Evolutionary conservation across 2,888 invertebrate species (phyloP).

Genomic region (Parthenolecanium corni): DNA sequence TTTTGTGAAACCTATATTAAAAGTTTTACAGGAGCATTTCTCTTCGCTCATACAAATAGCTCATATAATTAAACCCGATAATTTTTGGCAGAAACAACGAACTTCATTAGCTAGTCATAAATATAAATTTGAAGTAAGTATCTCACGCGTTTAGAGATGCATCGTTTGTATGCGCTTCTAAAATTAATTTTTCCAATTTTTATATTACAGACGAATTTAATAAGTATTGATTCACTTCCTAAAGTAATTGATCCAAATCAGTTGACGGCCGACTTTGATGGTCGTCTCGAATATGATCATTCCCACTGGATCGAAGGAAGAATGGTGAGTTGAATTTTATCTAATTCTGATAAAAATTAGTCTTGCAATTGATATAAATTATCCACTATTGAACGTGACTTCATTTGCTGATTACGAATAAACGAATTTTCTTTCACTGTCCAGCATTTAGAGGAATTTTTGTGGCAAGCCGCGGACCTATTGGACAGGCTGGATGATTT

Average conservation of each 20-base stretch:
- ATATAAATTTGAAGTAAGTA: slow-evolving; percentile 95
- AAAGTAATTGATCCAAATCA: slow-evolving; percentile 89
- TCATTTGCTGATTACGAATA: not conserved
- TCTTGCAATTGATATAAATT: not conserved
- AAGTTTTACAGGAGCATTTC: slow-evolving; percentile 93
- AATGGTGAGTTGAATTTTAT: slow-evolving; percentile 42
- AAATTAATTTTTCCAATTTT: slow-evolving; percentile 22
- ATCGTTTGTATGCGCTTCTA: not conserved
- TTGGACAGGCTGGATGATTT: slow-evolving; percentile 84
- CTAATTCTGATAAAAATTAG: not conserved
- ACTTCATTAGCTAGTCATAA: slow-evolving; percentile 94
- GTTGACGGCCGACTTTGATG: slow-evolving; percentile 86
- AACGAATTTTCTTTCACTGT: slow-evolving; percentile 28
- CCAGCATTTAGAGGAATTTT: slow-evolving; percentile 82
- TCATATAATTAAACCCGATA: slow-evolving; percentile 96
- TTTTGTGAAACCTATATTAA: slow-evolving; percentile 92
- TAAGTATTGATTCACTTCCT: slow-evolving; percentile 85
- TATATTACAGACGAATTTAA: slow-evolving; percentile 76
- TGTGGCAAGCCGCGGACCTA: slow-evolving; percentile 90
- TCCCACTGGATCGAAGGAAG: slow-evolving; percentile 94
- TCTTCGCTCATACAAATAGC: slow-evolving; percentile 79
- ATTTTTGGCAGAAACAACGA: slow-evolving; percentile 99
- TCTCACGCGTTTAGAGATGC: not conserved
- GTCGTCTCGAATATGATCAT: slow-evolving; percentile 87
- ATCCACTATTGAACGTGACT: not conserved